phyloP scores from a whole-genome alignment of 2,888 invertebrate species.

The Andricus curvator region DNA sequence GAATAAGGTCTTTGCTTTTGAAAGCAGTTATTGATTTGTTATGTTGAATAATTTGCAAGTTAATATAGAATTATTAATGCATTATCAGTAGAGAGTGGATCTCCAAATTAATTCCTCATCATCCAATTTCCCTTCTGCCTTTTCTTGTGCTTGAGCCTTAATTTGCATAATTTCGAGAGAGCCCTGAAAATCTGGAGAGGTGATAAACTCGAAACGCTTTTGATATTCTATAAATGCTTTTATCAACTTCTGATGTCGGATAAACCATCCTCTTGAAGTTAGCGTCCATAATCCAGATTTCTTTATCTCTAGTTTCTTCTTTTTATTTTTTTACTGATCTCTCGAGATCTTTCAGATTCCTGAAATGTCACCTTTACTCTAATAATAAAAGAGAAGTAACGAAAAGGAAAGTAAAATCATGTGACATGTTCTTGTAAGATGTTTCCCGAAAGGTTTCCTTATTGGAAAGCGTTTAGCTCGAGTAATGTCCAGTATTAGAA shows the following conservation, averaged over 20 bases:
- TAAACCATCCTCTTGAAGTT: constrained; percentile 8
- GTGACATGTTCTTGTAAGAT: not conserved
- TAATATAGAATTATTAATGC: not conserved
- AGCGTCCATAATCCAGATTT: not conserved
- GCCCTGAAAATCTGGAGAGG: not conserved
- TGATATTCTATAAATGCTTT: constrained; percentile 11
- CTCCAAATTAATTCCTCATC: too few species aligned
- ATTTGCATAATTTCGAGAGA: constrained; percentile 5
- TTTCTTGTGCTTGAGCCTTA: too few species aligned
- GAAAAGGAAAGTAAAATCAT: not conserved
- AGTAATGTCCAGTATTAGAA: not conserved
- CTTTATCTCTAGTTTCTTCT: not conserved
- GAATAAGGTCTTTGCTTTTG: not conserved
- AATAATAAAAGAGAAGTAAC: not conserved
- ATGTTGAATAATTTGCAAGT: not conserved
- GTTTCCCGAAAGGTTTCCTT: not conserved
- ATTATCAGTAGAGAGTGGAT: too few species aligned
- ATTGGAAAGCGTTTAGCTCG: not conserved
- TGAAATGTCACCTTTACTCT: not conserved
- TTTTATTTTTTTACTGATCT: not conserved
- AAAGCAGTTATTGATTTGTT: too few species aligned
- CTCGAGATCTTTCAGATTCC: not conserved
- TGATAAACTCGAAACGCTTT: constrained; percentile 15
- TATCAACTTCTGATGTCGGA: not conserved
- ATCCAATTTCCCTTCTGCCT: too few species aligned